Base-by-base conservation (phyloP, 2,888 invertebrate species). In the Frankliniella intonsa region DNA sequence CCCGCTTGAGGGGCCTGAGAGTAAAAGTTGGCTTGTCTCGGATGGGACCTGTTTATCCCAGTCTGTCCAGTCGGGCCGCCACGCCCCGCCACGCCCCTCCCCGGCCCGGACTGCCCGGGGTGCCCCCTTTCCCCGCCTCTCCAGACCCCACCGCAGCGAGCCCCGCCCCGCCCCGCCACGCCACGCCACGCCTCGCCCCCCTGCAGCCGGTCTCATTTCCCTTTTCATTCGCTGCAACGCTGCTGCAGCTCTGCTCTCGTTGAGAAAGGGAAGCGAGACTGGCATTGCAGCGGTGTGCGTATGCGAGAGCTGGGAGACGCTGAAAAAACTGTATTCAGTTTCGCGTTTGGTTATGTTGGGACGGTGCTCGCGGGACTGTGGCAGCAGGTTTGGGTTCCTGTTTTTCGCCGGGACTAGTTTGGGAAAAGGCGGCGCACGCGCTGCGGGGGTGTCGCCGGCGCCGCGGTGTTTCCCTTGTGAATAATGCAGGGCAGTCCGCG, bases 11-110 rank as follows among this genome's bases (percentile, higher is more conserved):
- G 55, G 55, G 55, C 55, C 69, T 10, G 69, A 69, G 69, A 69
- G 69, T 69, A 69, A 69, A 69, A 69, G 69, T 69, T 19, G 19
- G 55, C n/a, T 69, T 19, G 22, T 19, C 69, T 11, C 69, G n/a
- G 69, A 19, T 19, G 69, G 69, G 69, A 69, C 69, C 69, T 69
- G 69, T 69, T 69, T 69, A 69, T 19, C 69, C 69, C 69, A 22
- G n/a, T 22, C 55, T 19, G 19, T 14, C 55, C 69, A 22, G 69
- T n/a, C 69, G n/a, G 69, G 69, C 69, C 17, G 69, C 69, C 22
- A 17, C 69, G n/a, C 69, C 69, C 55, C 55, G 17, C 55, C 55
- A 55, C 55, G 14, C 55, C 55, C 5, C 55, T 38, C 38, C 5
- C 38, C 38, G 38, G 38, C 38, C 38, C 38, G 38, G 38, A 38